phyloP scores from a whole-genome alignment of 2,113 vertebrate genomes.

The Entelurus aequoreus region DNA sequence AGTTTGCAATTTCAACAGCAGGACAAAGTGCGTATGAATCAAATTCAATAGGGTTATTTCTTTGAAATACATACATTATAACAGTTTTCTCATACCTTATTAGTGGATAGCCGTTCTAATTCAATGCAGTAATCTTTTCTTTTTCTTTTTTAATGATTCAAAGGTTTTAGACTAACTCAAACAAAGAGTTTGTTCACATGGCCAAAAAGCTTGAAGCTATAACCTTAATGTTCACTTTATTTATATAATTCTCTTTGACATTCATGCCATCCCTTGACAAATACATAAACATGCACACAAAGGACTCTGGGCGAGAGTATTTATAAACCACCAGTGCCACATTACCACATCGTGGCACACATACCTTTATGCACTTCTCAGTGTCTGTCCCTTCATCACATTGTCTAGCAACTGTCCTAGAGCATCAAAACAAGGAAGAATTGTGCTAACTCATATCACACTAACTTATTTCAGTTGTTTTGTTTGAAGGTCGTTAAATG shows the following conservation, averaged over 20 bases:
- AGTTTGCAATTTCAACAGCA: background rate
- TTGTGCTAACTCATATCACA: background rate
- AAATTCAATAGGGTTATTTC: background rate
- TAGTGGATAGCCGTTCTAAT: background rate
- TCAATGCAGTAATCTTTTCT: background rate
- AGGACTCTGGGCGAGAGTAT: slow-evolving; percentile 39
- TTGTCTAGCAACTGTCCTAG: background rate
- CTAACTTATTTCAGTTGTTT: background rate
- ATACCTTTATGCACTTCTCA: slow-evolving; percentile 29
- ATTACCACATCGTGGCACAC: slow-evolving; percentile 26
- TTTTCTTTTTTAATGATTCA: background rate
- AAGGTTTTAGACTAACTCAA: slow-evolving; percentile 4
- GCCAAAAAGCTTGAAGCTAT: slow-evolving; percentile 22
- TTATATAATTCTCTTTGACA: slow-evolving; percentile 49
- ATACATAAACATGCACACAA: slow-evolving; percentile 5
- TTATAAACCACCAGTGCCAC: slow-evolving; percentile 34
- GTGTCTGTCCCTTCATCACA: background rate
- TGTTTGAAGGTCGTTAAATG: background rate
- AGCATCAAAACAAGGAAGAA: slow-evolving; percentile 9
- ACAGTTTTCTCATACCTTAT: background rate
- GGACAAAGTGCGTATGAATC: background rate
- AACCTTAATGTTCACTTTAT: slow-evolving; percentile 44
- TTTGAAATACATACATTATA: too few species aligned
- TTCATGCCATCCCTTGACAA: slow-evolving; percentile 25
- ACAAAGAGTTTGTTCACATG: slow-evolving; percentile 28